Base-by-base conservation (phyloP, 2,113 vertebrate species). In the Bos taurus region DNA sequence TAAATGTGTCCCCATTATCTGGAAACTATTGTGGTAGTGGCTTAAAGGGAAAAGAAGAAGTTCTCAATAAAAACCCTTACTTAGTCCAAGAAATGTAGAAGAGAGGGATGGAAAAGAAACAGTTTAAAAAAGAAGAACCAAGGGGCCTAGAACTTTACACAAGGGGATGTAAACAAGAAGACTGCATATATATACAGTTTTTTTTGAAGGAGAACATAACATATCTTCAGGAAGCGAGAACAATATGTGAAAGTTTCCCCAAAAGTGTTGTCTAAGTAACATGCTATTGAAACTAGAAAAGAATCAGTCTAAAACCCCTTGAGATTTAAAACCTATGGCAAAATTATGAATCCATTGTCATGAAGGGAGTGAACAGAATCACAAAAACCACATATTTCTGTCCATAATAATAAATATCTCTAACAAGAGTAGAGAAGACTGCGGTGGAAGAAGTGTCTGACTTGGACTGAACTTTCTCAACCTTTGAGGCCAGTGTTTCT, bases 151-250 rank as follows among this genome's bases (percentile, higher is more conserved):
- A 85, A 52, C 43, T 46, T 60, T 71, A n/a, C 1, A 26, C 62
- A 77, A 88, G 16, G 21, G 50, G 11, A 10, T 7, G 14, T 16
- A 56, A 9, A 11, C 17, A 54, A 71, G 74, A n/a, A 77, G 11
- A 5, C 2, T 2, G 1, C 6, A 80, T 0, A 56, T 8, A 40
- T 12, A 40, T 40, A 2, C 1, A 2, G 21, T 36, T 71, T 36
- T 56, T 19, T 6, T 15, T 48, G 28, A 82, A 74, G 59, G 57
- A 93, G 17, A 88, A 23, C 21, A 21, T 17, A 64, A 28, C 25
- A 15, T 7, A 33, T 30, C 48, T 81, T 62, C 26, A 23, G 56
- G 28, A 71, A 82, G 7, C 23, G 5, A 59, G 67, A n/a, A 67
- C 3, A 13, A 8, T 48, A 40, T 2, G 3, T n/a, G n/a, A 94